Percentiles rank a stretch among this genome's conserved stretches.
phyloP scores from a whole-genome alignment of 2,113 vertebrate genomes.

The Oreotragus oreotragus region DNA sequence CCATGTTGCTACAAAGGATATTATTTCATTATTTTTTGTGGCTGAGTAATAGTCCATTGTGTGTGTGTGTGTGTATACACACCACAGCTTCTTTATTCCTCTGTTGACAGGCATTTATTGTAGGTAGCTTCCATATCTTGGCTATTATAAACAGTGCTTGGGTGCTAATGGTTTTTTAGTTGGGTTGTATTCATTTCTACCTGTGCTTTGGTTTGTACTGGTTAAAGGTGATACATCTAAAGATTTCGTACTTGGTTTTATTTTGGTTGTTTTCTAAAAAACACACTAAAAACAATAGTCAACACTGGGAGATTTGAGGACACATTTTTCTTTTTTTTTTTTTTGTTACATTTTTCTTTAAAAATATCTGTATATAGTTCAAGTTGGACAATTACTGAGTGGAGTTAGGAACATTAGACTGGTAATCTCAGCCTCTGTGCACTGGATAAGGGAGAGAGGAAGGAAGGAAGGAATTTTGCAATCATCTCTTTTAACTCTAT shows the following conservation, averaged over 20 bases:
- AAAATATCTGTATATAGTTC: background rate
- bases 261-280: background rate
- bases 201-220: background rate
- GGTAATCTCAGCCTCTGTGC: background rate
- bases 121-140: background rate
- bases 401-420: background rate
- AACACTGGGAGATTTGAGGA: background rate
- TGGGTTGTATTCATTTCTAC: background rate
- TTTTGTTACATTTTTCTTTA: background rate
- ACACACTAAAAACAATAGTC: background rate
- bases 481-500: background rate
- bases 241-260: background rate
- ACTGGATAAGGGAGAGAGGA: background rate
- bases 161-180: background rate
- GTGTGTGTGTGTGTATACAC: background rate
- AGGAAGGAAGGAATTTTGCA: background rate
- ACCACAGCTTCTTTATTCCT: background rate
- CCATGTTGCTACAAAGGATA: background rate
- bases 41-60: background rate
- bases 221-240: background rate
- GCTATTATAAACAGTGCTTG: background rate
- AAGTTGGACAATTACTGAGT: background rate
- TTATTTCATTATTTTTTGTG: background rate
- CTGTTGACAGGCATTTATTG: background rate
- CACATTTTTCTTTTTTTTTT: background rate